Percentiles rank a stretch among this genome's conserved stretches.
Conservation (phyloP, 2,113 vertebrate genomes). For the Dicerorhinus sumatrensis region DNA sequence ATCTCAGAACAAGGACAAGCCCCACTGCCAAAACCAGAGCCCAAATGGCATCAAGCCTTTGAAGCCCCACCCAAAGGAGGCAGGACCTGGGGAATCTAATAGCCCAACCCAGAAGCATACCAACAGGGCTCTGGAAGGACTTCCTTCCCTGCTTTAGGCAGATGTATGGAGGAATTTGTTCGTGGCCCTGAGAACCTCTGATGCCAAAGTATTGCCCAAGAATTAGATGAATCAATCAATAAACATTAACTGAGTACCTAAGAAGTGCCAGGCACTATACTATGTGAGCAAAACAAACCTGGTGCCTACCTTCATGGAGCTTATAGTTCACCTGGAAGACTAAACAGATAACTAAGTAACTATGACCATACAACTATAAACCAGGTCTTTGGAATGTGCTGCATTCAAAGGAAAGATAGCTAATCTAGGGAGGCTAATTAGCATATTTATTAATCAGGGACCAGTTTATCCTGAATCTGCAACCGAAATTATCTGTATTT, state of each 20-base stretch:
- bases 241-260: not conserved
- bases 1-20: constrained; percentile 41
- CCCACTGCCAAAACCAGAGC: constrained; percentile 41
- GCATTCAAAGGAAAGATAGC: not conserved
- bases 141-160: not conserved
- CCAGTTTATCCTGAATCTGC: not conserved
- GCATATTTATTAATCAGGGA: constrained; percentile 19
- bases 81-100: not conserved
- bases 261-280: not conserved
- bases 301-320: not conserved
- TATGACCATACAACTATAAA: not conserved
- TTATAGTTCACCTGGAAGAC: not conserved
- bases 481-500: not conserved
- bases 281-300: not conserved
- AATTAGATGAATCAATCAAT: not conserved
- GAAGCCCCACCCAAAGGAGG: not conserved
- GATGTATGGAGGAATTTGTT: not conserved
- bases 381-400: not conserved
- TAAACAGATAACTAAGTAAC: not conserved
- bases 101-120: not conserved
- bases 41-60: not conserved
- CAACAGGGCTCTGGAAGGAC: not conserved
- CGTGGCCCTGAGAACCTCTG: not conserved
- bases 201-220: not conserved
- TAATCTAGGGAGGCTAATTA: not conserved